phyloP scores from a whole-genome alignment of 2,113 vertebrate species.

The Oryzias javanicus region DNA sequence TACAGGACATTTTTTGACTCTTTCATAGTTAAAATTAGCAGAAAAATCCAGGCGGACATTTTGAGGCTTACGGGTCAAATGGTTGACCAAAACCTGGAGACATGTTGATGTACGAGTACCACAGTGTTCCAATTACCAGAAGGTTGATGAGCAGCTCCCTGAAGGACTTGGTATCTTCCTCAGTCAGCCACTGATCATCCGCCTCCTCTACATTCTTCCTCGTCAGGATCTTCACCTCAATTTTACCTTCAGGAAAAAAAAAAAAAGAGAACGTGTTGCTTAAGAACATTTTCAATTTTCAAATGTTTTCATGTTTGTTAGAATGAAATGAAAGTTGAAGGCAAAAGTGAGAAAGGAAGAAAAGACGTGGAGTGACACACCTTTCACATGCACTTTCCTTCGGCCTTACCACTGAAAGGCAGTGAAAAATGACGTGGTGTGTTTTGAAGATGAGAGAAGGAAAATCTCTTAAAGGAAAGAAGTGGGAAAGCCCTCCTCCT shows the following conservation, averaged over 20 bases:
- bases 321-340: constrained; percentile 19
- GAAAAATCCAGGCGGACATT: too few species aligned
- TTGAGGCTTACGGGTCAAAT: too few species aligned
- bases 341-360: constrained; percentile 29
- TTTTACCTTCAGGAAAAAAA: constrained; percentile 79
- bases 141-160: constrained; percentile 93
- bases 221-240: constrained; percentile 92
- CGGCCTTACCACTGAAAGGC: neutral
- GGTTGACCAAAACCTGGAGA: too few species aligned
- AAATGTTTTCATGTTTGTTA: neutral
- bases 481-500: constrained; percentile 39
- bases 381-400: constrained; percentile 14
- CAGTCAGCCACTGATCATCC: constrained; percentile 88
- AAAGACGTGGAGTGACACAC: constrained; percentile 19
- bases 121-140: constrained; percentile 76
- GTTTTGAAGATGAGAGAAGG: constrained; percentile 17
- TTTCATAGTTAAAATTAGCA: too few species aligned
- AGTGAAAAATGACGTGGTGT: neutral
- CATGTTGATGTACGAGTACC: too few species aligned
- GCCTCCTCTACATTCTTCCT: constrained; percentile 81
- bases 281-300: neutral
- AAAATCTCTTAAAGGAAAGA: constrained; percentile 33
- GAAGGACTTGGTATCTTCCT: constrained; percentile 91
- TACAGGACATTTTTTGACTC: too few species aligned
- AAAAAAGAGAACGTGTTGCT: neutral